Evolutionary conservation across 2,113 vertebrate species (phyloP).

Genomic region (Aspiorhynchus laticeps): DNA sequence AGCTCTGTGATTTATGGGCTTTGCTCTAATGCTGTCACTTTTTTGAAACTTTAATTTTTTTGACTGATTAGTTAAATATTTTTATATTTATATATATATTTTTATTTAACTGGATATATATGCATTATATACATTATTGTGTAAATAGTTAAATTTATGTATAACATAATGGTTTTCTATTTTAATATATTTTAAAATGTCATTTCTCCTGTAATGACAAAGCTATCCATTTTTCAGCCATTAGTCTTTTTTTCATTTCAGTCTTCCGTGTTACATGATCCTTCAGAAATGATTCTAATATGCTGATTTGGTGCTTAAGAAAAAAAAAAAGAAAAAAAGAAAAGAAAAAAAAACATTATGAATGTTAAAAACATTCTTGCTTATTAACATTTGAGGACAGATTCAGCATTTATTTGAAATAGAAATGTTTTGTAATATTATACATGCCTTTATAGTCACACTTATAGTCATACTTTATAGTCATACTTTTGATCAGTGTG

Average conservation of each 20-base stretch:
- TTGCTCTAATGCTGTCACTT: not conserved
- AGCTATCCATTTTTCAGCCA: not conserved
- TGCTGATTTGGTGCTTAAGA: not conserved
- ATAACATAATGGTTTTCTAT: no score
- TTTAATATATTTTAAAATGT: not conserved
- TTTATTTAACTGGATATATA: not conserved
- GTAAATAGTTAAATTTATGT: not conserved
- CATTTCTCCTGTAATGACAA: not conserved
- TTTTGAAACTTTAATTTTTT: not conserved
- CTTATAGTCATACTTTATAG: no score
- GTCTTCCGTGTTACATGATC: not conserved
- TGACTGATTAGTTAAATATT: not conserved
- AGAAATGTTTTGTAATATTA: not conserved
- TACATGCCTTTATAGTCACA: not conserved
- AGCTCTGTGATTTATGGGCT: not conserved
- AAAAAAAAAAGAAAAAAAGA: no score
- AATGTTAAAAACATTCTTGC: no score
- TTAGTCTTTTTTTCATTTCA: no score
- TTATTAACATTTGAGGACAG: no score
- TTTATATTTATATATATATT: not conserved
- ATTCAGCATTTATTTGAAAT: not conserved
- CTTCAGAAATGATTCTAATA: not conserved
- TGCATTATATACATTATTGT: not conserved
- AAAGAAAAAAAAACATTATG: no score
- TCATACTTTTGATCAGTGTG: not conserved